Percentiles rank a stretch among this genome's conserved stretches.
These are phyloP conservation scores for Crotophaga sulcirostris DNA, from an alignment of 2,113 vertebrate species.

Conservation along the genomic window DNA sequence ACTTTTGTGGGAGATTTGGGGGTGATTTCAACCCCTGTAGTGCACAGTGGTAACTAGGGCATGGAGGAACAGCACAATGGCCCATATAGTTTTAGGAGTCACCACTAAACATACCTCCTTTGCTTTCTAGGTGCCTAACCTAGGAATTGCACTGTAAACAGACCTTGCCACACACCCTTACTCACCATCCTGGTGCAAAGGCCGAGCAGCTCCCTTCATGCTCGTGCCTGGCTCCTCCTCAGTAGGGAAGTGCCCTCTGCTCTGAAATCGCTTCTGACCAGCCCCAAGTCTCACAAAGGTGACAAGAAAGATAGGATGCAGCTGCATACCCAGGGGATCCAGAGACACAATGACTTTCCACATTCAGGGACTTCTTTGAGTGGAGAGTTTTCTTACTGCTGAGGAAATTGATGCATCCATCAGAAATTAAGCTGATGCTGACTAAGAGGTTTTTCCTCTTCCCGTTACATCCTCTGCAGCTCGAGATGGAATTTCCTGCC, in stretches of 20 bases:
- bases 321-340: conserved; percentile 34
- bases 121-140: not conserved
- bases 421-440: conserved; percentile 44
- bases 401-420: conserved; percentile 56
- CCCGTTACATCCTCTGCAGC: conserved; percentile 40
- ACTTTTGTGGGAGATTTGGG: not conserved
- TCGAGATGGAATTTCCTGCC: conserved; percentile 60
- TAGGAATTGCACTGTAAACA: not conserved
- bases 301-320: conserved; percentile 45
- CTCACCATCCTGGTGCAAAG: not conserved
- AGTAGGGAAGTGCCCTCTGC: not conserved
- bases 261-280: not conserved
- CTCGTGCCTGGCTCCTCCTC: fast-evolving
- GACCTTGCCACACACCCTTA: not conserved
- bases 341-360: not conserved
- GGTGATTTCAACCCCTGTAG: not conserved
- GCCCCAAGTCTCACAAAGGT: not conserved
- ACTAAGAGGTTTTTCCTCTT: conserved; percentile 64
- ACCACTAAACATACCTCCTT: not conserved
- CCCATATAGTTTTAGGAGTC: not conserved
- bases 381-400: conserved; percentile 25
- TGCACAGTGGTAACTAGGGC: not conserved
- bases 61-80: not conserved
- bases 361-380: not conserved
- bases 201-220: not conserved